Evolutionary conservation across 2,113 vertebrate genomes (phyloP).

Genomic region (Hassar affinis): DNA sequence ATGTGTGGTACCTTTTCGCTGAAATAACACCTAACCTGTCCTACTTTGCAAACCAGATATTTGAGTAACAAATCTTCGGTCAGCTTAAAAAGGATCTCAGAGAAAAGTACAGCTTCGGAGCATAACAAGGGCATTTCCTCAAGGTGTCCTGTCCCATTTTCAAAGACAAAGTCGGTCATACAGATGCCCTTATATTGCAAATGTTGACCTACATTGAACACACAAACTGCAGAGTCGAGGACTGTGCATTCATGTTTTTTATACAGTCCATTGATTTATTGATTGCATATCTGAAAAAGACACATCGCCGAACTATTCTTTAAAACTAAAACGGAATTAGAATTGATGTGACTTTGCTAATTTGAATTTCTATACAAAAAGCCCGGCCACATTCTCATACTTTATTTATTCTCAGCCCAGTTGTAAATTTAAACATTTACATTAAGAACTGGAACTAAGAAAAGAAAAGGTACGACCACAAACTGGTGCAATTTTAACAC

Average conservation of each 20-base stretch:
- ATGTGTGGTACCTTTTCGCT: constrained; percentile 33
- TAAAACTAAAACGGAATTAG: background rate
- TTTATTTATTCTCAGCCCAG: background rate
- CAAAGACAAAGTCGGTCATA: background rate
- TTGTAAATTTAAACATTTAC: background rate
- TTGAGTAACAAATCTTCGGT: constrained; percentile 47
- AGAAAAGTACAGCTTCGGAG: background rate
- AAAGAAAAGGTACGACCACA: background rate
- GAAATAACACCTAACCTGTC: constrained; percentile 41
- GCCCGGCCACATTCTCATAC: too few relatives aligned
- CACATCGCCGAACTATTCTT: background rate
- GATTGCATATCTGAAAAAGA: background rate
- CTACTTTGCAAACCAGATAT: constrained; percentile 42
- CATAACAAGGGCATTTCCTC: background rate
- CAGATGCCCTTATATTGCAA: background rate
- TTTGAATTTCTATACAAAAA: too few relatives aligned
- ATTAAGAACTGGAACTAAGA: background rate
- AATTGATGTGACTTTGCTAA: background rate
- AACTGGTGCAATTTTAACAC: background rate
- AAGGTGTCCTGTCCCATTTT: background rate
- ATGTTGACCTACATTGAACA: background rate
- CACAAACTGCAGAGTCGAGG: background rate
- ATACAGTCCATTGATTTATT: background rate
- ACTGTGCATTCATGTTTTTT: background rate
- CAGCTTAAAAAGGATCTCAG: constrained; percentile 16